phyloP scores from a whole-genome alignment of 1,140 invertebrate species.

The Drosophila eugracilis region DNA sequence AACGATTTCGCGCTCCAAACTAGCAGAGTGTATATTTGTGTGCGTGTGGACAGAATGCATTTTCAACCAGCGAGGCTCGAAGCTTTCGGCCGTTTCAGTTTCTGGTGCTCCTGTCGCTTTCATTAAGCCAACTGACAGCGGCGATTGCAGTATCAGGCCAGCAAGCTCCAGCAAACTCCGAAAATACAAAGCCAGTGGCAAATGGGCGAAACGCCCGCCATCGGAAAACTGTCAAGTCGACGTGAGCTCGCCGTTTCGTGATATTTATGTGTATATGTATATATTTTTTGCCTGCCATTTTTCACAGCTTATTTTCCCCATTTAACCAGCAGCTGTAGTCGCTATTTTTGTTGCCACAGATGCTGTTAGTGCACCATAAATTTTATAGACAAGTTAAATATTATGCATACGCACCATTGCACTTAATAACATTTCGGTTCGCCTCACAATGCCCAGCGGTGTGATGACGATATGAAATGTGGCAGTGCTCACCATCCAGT shows the following conservation, averaged over 20 bases:
- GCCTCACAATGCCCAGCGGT: slow-evolving; percentile 33
- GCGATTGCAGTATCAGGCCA: slow-evolving; percentile 34
- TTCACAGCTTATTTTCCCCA: slow-evolving; percentile 31
- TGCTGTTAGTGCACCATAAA: slow-evolving; percentile 45
- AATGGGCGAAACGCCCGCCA: too few relatives aligned
- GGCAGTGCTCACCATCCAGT: not conserved
- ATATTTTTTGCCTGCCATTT: slow-evolving; percentile 40
- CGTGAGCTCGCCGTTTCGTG: too few relatives aligned
- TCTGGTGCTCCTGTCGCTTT: slow-evolving; percentile 42
- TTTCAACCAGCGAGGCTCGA: slow-evolving; percentile 14
- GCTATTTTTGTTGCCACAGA: slow-evolving; percentile 28
- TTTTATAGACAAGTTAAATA: slow-evolving; percentile 68
- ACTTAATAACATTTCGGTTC: slow-evolving; percentile 62
- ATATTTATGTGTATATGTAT: not conserved
- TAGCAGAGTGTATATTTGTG: not conserved
- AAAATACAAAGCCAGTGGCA: slow-evolving; percentile 15
- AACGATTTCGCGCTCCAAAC: slow-evolving; percentile 27
- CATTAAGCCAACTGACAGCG: slow-evolving; percentile 70
- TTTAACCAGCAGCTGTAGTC: slow-evolving; percentile 25
- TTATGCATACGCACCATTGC: slow-evolving; percentile 76
- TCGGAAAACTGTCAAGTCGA: slow-evolving; percentile 60
- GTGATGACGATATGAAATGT: not conserved
- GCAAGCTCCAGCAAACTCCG: slow-evolving; percentile 22
- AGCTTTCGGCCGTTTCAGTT: slow-evolving; percentile 16
- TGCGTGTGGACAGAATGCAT: slow-evolving; percentile 2